Conservation (phyloP, 2,797 vertebrate species). For the Simalia tracyae region DNA sequence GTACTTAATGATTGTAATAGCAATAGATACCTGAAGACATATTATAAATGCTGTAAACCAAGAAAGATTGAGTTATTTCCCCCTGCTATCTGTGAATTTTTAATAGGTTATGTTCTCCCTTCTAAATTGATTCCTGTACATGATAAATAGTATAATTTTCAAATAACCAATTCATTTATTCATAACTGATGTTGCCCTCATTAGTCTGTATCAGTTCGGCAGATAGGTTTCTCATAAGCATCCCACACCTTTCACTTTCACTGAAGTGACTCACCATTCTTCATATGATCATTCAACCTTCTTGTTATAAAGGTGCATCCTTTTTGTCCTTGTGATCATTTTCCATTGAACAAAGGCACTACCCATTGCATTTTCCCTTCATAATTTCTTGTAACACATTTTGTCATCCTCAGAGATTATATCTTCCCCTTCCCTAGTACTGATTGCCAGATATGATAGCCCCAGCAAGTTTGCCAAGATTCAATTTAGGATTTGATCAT, state of each 20-base stretch:
- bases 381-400: not conserved
- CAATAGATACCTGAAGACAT: not conserved
- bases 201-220: not conserved
- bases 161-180: not conserved
- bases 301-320: not conserved
- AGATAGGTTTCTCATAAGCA: not conserved
- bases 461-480: not conserved
- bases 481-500: not conserved
- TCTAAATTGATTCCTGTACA: not conserved
- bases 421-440: not conserved
- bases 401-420: not conserved
- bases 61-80: conserved; percentile 8
- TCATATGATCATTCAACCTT: not conserved
- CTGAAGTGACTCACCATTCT: not conserved
- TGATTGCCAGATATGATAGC: not conserved
- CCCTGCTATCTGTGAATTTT: not conserved
- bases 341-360: not conserved
- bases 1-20: not conserved
- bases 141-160: not conserved
- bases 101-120: not conserved
- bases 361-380: not conserved
- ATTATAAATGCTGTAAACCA: conserved; percentile 2
- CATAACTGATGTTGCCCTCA: not conserved
- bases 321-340: not conserved
- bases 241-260: not conserved